Base-by-base conservation (phyloP, 2,888 invertebrate species). In the Eucera pruinosa region DNA sequence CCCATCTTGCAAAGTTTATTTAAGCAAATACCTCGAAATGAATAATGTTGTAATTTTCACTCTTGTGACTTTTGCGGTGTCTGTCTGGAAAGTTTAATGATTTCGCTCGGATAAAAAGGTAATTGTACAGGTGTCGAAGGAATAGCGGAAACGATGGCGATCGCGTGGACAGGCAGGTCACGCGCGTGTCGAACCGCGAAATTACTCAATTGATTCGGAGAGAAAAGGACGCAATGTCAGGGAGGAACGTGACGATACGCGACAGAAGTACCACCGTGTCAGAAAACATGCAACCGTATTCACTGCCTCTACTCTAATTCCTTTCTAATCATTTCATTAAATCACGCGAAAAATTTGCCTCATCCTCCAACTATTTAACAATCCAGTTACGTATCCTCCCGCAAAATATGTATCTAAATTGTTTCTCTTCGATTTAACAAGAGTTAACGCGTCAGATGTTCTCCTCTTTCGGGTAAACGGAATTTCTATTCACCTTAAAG, bases 181-280 rank as follows among this genome's bases (percentile, higher is more conserved):
- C 66, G 80, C 80, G 80, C 75, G 72, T 79, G 80, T 71, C 73
- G 58, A 71, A 43, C 66, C 27, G 71, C 58, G 68, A 66, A 64
- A 87, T 85, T 88, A 85, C 86, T 80, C 86, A 87, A 87, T 87
- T 86, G 81, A 79, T 82, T 48, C 60, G 18, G 52, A 80, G 80
- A 79, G 81, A 79, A 83, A 80, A 84, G 81, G 81, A 78, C 70
- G 80, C 78, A 62, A 67, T 60, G 68, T 68, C 67, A 68, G 80
- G 15, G 73, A 43, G 74, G 74, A 62, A 54, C 76, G 50, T 50
- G 48, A 18, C n/a, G 25, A 43, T 45, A 39, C 9, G n/a, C 45
- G 41, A 52, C 45, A 41, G 60, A 43, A 52, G 33, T 78, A 82
- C 75, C 76, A 72, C 39, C 73, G 81, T 66, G 67, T 67, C 72